Evolutionary conservation across 2,888 invertebrate genomes (phyloP), one percentile per base, ranked within the genome.

Genomic region (Oligia strigilis): DNA sequence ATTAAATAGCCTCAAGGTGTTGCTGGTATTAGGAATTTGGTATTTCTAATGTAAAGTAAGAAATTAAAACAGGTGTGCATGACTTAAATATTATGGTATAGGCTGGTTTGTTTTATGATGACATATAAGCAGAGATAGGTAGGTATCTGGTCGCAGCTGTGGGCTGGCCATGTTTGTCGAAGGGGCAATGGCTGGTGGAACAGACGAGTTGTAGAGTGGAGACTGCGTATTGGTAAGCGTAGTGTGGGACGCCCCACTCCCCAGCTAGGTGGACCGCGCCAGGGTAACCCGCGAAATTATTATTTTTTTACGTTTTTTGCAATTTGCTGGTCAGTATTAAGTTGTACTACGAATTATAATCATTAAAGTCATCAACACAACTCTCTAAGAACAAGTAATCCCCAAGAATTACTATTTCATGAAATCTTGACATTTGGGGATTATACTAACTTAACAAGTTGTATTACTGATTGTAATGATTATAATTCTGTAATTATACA

Each of bases 1-100:
- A 87, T 81, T 81, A 86, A 87, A 77, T 84, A 78, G 66, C 78
- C 78, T 62, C 83, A 86, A 86, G 86, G 86, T 87, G 88, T 76
- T 77, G 58, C 55, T 62, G 8, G 80, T 62, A 58, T 66, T 67
- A 78, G 85, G 88, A 81, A 76, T 78, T 87, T 74, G 55, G 72
- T 81, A 87, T 87, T 85, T 81, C 80, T 80, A 23, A 76, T 80
- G 66, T 67, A 71, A 80, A 81, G 60, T 81, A 75, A 81, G 85
- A 81, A 87, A 85, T 87, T 77, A 75, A 1, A 64, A 77, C 87
- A 77, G 87, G 77, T 85, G 87, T 72, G 58, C 2, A 52, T 62
- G 19, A 73, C 17, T 82, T 72, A 73, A 75, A 76, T 69, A 23
- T 58, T 80, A 72, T 40, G 40, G 19, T 60, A 49, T 0, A 14